phyloP scores from a whole-genome alignment of 2,797 vertebrate genomes.

The Tragopan temminckii region DNA sequence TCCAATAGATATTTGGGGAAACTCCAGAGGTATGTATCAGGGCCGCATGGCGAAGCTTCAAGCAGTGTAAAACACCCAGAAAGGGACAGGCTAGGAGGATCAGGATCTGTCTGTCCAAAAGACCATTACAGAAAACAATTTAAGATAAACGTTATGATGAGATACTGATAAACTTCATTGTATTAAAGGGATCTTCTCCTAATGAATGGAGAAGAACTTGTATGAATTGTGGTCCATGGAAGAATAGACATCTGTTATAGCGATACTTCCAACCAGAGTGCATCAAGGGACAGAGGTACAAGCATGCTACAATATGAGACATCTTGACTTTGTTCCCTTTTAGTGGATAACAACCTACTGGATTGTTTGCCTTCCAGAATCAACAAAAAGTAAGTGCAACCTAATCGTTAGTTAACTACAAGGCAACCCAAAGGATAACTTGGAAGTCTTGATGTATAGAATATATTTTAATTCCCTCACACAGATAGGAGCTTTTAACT shows the following conservation, averaged over 20 bases:
- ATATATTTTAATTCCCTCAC: not conserved
- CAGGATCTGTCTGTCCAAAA: not conserved
- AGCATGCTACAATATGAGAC: not conserved
- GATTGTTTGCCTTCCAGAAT: not conserved
- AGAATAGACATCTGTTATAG: not conserved
- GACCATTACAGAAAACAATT: not conserved
- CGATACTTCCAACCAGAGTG: not conserved
- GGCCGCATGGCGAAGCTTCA: not conserved
- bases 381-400: not conserved
- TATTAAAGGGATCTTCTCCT: not conserved
- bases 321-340: not conserved
- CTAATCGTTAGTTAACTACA: not conserved
- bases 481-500: not conserved
- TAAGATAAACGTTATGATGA: not conserved
- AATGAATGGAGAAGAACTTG: not conserved
- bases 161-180: not conserved
- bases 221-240: not conserved
- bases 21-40: not conserved
- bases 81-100: not conserved
- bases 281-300: not conserved
- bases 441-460: not conserved
- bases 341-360: not conserved
- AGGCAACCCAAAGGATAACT: not conserved
- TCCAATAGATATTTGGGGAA: not conserved
- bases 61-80: not conserved